Conservation (phyloP, 2,888 invertebrate species). For the Bembecia ichneumoniformis region DNA sequence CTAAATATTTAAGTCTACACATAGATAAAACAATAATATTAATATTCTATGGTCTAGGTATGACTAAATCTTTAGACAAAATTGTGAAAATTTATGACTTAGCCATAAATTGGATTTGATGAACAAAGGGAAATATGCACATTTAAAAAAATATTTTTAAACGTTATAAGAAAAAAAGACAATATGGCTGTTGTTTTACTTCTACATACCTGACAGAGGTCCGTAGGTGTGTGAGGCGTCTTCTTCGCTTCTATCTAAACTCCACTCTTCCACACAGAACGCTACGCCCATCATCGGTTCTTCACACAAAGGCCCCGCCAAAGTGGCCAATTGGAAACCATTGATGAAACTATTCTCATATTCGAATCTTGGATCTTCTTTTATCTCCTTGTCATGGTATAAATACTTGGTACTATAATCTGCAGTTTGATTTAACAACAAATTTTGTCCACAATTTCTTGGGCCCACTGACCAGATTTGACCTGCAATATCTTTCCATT, state of each 20-base stretch:
- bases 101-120: too few relatives aligned
- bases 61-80: too few relatives aligned
- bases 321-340: slow-evolving; percentile 88
- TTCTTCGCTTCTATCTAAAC: slow-evolving; percentile 56
- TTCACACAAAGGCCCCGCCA: slow-evolving; percentile 95
- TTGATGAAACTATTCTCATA: slow-evolving; percentile 86
- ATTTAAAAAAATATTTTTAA: too few relatives aligned
- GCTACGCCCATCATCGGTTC: slow-evolving; percentile 97
- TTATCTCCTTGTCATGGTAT: slow-evolving; percentile 43
- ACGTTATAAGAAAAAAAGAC: too few relatives aligned
- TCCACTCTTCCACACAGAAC: slow-evolving; percentile 91
- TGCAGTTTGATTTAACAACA: slow-evolving; percentile 85
- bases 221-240: slow-evolving; percentile 54
- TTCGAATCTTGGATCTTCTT: slow-evolving; percentile 71
- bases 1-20: too few relatives aligned
- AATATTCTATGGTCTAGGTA: too few relatives aligned
- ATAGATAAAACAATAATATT: too few relatives aligned
- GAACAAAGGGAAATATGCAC: too few relatives aligned
- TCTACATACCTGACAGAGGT: slow-evolving; percentile 68
- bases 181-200: too few relatives aligned
- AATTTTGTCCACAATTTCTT: slow-evolving; percentile 88
- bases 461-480: slow-evolving; percentile 95
- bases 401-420: slow-evolving; percentile 72
- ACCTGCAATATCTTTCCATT: slow-evolving; percentile 68
- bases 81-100: too few relatives aligned